These are phyloP conservation scores for Phytoseiulus persimilis DNA, from an alignment of 2,888 invertebrate species.

Conservation along the genomic window DNA sequence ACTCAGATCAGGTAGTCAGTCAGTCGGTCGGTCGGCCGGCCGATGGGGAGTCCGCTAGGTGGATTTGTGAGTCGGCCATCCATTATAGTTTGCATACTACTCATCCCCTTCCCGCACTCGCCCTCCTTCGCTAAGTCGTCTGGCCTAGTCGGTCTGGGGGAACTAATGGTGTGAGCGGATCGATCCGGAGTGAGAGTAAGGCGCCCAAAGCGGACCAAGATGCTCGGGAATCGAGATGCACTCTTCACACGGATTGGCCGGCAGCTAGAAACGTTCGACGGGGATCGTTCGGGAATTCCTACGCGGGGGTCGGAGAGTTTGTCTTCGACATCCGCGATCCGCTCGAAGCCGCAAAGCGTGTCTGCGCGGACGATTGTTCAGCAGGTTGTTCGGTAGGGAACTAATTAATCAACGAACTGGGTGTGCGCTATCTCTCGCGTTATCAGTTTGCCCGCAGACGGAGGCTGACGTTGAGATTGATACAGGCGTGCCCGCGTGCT, in stretches of 20 bases:
- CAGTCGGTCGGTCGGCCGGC: background rate
- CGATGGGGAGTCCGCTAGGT: background rate
- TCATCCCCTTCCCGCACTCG: background rate
- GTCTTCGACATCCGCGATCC: background rate
- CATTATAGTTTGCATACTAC: conserved; percentile 5
- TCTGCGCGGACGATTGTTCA: background rate
- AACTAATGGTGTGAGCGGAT: background rate
- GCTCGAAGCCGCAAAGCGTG: background rate
- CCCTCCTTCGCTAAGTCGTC: background rate
- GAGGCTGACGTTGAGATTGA: background rate
- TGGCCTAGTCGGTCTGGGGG: background rate
- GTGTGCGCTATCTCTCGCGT: background rate
- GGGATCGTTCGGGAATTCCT: background rate
- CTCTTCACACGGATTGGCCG: background rate
- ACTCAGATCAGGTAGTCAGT: background rate
- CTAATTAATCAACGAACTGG: background rate
- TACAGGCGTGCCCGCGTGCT: background rate
- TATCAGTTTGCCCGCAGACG: background rate
- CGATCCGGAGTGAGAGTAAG: background rate
- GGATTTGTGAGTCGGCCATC: background rate
- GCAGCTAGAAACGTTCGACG: background rate
- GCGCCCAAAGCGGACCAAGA: background rate
- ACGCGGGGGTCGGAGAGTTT: background rate
- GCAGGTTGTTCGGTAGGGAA: background rate
- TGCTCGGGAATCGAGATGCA: background rate